Evolutionary conservation across 2,888 invertebrate genomes (phyloP), one percentile per base, ranked within the genome.

Genomic region (Lomographa bimaculata): DNA sequence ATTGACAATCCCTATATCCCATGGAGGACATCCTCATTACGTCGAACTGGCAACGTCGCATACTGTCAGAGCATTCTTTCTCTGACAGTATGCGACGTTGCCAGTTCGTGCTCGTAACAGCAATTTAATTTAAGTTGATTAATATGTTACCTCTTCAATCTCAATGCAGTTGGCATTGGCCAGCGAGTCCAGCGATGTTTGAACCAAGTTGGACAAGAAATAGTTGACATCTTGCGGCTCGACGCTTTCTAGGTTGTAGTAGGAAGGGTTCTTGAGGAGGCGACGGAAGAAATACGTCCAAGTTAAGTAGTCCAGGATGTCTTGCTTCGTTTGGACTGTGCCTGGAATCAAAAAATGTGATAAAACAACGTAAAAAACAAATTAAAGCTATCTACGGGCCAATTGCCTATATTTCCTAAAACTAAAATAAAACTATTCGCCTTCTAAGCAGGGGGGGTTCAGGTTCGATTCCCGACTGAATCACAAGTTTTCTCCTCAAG

Each of bases 261-360:
- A 98, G 0, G 94, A 92, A 0, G 99, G 99, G 91, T 99, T 99
- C 67, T 96, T 95, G 34, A 98, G 79, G 2, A 99, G 85, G 7
- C 98, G 91, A 32, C 98, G 90, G 90, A 98, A 99, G 90, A 99
- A 98, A 71, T 98, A 99, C 0, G 99, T 99, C 96, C 98, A 99
- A 0, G 99, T 98, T 53, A 99, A 90, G 85, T 99, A 99, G 79
- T 99, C 98, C 40, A 99, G 90, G 28, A 98, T 95, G 57, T 97
- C 96, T 72, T 97, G 96, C 71, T 96, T 97, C 0, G 94, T 94
- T 53, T 93, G 92, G n/a, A 99, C 95, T 0, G 98, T 98, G 35
- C 98, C 98, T 90, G 55, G 7, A 50, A 46, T 21, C 3, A 17
- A 2, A 36, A 3, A 25, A 19, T 24, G n/a, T n/a, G n/a, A n/a